These are phyloP conservation scores for Dinoponera quadriceps DNA, from an alignment of 1,140 invertebrate species.

Conservation along the genomic window DNA sequence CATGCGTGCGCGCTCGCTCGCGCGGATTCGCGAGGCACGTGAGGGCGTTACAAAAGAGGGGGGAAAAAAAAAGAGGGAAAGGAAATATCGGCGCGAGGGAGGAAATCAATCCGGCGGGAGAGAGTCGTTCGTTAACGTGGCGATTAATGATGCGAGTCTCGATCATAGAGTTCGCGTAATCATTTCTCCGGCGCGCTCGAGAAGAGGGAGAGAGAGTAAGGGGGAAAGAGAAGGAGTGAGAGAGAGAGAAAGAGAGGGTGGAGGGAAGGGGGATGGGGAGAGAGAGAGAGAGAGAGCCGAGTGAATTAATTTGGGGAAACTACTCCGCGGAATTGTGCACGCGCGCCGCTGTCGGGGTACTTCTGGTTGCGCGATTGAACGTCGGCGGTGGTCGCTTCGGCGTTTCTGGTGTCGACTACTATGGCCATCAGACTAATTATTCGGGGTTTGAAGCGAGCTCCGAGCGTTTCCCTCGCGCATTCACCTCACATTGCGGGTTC, in stretches of 20 bases:
- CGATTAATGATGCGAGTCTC: conserved; percentile 33
- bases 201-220: too few species aligned
- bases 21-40: not conserved
- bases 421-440: conserved; percentile 13
- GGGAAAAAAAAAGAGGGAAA: too few species aligned
- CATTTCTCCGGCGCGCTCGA: not conserved
- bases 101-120: not conserved
- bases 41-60: too few species aligned
- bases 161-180: conserved; percentile 6
- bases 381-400: not conserved
- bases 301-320: conserved; percentile 13
- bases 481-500: too few species aligned
- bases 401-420: conserved; percentile 19
- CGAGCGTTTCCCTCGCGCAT: not conserved
- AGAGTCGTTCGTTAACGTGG: conserved; percentile 24
- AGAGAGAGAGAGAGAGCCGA: conserved; percentile 11
- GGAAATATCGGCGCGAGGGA: too few species aligned
- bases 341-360: not conserved
- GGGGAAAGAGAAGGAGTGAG: too few species aligned
- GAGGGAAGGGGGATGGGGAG: not conserved
- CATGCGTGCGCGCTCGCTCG: not conserved
- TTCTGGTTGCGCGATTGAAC: not conserved
- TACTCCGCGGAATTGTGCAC: not conserved
- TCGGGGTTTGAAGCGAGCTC: not conserved
- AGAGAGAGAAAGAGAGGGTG: conserved; percentile 10